Evolutionary conservation across 2,888 invertebrate species (phyloP).

Genomic region (Melieria crassipennis): DNA sequence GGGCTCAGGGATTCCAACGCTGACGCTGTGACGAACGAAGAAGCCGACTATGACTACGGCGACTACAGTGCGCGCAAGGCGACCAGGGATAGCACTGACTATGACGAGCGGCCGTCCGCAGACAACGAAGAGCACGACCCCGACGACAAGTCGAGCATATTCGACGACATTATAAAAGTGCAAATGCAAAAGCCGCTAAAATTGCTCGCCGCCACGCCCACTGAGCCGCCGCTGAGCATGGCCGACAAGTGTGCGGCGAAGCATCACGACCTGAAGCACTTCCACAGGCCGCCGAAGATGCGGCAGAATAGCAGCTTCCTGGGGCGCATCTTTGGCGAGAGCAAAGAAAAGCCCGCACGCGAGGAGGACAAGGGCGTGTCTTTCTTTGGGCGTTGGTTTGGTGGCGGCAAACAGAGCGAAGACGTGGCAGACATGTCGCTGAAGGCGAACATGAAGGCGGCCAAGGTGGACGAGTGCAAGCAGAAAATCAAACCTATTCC

Average conservation of each 20-base stretch:
- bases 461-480: too few relatives aligned
- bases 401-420: too few relatives aligned
- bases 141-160: slow-evolving; percentile 15
- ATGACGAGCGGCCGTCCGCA: background rate
- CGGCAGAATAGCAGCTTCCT: too few relatives aligned
- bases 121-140: background rate
- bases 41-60: slow-evolving; percentile 8
- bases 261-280: slow-evolving; percentile 9
- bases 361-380: too few relatives aligned
- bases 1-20: background rate
- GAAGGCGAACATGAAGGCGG: too few relatives aligned
- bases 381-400: too few relatives aligned
- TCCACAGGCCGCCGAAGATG: background rate
- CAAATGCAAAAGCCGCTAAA: background rate
- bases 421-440: too few relatives aligned
- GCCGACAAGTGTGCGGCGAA: slow-evolving; percentile 12
- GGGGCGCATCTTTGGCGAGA: too few relatives aligned
- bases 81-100: background rate
- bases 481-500: too few relatives aligned
- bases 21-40: background rate
- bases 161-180: slow-evolving; percentile 15
- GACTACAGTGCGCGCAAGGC: background rate
- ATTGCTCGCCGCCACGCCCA: background rate
- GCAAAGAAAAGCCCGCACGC: too few relatives aligned
- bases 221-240: slow-evolving; percentile 1